Conservation (phyloP, 2,113 vertebrate genomes). For the Gadus macrocephalus region DNA sequence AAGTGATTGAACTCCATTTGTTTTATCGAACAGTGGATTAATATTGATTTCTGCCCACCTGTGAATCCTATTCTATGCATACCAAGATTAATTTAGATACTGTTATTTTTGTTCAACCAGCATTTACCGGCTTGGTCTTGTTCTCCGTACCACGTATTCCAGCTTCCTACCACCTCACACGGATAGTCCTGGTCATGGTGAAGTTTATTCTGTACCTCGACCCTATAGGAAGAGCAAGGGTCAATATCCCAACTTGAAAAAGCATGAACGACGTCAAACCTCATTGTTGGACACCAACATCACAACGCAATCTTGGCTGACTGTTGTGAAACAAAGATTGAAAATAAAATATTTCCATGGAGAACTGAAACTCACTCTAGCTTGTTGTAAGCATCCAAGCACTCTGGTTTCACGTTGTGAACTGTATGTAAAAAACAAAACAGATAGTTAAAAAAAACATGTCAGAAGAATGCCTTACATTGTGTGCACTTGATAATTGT, state of each 20-base stretch:
- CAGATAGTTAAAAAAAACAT: slow-evolving; percentile 28
- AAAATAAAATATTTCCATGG: too few species aligned
- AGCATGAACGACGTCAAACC: neutral
- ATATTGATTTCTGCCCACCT: too few species aligned
- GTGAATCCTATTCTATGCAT: too few species aligned
- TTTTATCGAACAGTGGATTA: too few species aligned
- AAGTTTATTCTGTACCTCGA: slow-evolving; percentile 83
- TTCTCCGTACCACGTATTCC: slow-evolving; percentile 97
- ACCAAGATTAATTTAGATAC: too few species aligned
- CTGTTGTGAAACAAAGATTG: too few species aligned
- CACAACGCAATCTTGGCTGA: too few species aligned
- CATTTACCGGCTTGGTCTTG: slow-evolving; percentile 92
- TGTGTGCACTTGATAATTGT: slow-evolving; percentile 56
- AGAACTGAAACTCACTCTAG: slow-evolving; percentile 80
- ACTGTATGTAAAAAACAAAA: slow-evolving; percentile 69
- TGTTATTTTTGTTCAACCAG: too few species aligned
- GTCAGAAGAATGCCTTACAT: slow-evolving; percentile 48
- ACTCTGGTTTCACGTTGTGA: slow-evolving; percentile 95
- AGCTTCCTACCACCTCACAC: slow-evolving; percentile 91
- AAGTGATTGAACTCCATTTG: too few species aligned
- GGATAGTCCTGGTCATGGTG: slow-evolving; percentile 83
- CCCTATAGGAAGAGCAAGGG: slow-evolving; percentile 59
- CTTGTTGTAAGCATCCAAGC: slow-evolving; percentile 86
- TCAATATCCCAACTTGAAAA: neutral
- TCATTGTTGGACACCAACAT: too few species aligned